Base-by-base conservation (phyloP, 1,140 invertebrate species). In the Conus betulinus region DNA sequence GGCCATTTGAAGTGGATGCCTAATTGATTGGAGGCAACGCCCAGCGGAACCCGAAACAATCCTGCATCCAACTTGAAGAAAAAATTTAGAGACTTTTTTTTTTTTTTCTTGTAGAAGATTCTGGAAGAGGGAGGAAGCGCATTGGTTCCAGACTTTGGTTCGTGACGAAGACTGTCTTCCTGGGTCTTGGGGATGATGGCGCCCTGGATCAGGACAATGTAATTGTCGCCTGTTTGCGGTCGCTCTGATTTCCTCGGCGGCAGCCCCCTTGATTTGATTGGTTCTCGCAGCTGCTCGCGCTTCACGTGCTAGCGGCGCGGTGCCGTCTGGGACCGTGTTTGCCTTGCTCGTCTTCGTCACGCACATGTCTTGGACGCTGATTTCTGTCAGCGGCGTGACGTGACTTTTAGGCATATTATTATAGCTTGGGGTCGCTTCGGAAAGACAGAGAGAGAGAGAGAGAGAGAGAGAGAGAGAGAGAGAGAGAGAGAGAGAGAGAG, bases 141-240 rank as follows among this genome's bases (percentile, higher is more conserved):
- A 60, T 60, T 23, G 67, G 17, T 71, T 71, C 67, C 67, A 71
- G 67, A 0, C 6, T 1, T 63, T 13, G 3, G 15, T 10, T 71
- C 8, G 67, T 71, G 67, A 71, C 3, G 8, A 71, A 23, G 20
- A 6, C 3, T 7, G 23, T 71, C 8, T 7, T 71, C 8, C 8
- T 3, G 67, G 20, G 67, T 4, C 55, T 60, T 63, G 55, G 53
- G 25, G 82, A 84, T 84, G 53, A 13, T 27, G 52, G 23, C 60
- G 60, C 8, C 57, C 55, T 25, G 1, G 53, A 39, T 17, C 82
- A 3, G n/a, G 82, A 63, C 2, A n/a, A 53, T 84, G 52, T 84
- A 84, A 84, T 84, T 84, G 82, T 53, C 57, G 57, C 82, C 57
- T 84, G 82, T 60, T 84, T 84, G 82, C 20, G 82, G 82, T 84